Percentiles rank a stretch among this genome's conserved stretches.
phyloP scores from a whole-genome alignment of 2,797 vertebrate species.

The Gallinago stenura region DNA sequence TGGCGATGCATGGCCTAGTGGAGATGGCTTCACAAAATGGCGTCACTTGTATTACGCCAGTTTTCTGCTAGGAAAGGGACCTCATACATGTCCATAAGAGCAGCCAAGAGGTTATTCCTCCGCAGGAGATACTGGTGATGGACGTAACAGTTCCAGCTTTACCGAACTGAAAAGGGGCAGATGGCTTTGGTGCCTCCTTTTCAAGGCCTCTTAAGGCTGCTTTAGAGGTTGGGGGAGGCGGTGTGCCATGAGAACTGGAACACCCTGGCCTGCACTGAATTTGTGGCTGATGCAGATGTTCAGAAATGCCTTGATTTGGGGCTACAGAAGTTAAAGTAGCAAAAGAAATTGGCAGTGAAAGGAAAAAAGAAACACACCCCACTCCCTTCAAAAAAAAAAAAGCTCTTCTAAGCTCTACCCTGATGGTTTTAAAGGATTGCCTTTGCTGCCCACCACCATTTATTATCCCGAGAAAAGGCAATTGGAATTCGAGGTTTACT shows the following conservation, averaged over 20 bases:
- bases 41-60: not conserved
- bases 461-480: not conserved
- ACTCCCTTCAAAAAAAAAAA: no score
- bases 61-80: not conserved
- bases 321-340: not conserved
- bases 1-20: fast-evolving
- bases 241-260: not conserved
- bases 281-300: not conserved
- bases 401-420: not conserved
- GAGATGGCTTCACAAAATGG: not conserved
- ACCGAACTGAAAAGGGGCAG: not conserved
- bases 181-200: not conserved
- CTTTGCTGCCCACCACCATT: not conserved
- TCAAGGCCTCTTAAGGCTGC: not conserved
- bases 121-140: not conserved
- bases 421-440: not conserved
- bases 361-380: not conserved
- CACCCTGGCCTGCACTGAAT: not conserved
- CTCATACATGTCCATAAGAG: fast-evolving
- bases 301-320: not conserved
- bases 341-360: not conserved
- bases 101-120: not conserved
- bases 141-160: not conserved
- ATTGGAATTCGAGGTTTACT: not conserved
- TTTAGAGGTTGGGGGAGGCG: not conserved